Percentiles rank a stretch among this genome's conserved stretches.
Evolutionary conservation across 2,797 vertebrate species (phyloP).

Genomic region (Petrocephalus schoutedeni): DNA sequence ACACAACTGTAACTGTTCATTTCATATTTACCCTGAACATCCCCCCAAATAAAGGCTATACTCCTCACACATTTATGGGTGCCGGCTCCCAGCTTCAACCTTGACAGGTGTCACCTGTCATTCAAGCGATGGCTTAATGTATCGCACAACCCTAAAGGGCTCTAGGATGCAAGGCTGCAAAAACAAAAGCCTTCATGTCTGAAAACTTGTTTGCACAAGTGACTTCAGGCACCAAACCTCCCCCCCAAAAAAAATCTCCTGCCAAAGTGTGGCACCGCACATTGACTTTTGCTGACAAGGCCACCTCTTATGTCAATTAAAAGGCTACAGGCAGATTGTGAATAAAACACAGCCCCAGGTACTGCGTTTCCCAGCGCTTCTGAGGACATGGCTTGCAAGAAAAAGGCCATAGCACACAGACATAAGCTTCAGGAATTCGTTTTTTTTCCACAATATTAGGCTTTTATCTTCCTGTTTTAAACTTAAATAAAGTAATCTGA

Average conservation of each 20-base stretch:
- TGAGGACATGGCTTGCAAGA: background rate
- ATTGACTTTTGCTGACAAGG: slow-evolving; percentile 8
- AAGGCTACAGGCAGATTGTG: background rate
- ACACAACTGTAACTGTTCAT: background rate
- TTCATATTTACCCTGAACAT: background rate
- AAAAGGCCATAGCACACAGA: background rate
- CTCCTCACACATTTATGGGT: background rate
- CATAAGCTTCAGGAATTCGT: background rate
- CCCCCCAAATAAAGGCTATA: background rate
- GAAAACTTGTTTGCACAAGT: slow-evolving; percentile 10
- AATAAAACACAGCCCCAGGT: background rate
- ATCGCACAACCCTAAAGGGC: background rate
- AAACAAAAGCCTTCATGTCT: slow-evolving; percentile 8
- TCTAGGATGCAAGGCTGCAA: slow-evolving; percentile 13
- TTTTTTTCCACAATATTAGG: background rate
- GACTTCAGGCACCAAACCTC: background rate
- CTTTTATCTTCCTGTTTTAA: background rate
- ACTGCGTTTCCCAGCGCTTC: background rate
- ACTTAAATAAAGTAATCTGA: background rate
- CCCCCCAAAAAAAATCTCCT: background rate
- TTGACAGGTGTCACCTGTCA: slow-evolving; percentile 14
- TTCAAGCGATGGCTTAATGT: background rate
- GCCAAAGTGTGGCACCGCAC: background rate
- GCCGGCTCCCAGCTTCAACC: background rate
- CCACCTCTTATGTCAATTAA: slow-evolving; percentile 11